Percentiles rank a stretch among this genome's conserved stretches.
Conservation (phyloP, 64 coral and sea anemone genomes). For the Montipora sp. region DNA sequence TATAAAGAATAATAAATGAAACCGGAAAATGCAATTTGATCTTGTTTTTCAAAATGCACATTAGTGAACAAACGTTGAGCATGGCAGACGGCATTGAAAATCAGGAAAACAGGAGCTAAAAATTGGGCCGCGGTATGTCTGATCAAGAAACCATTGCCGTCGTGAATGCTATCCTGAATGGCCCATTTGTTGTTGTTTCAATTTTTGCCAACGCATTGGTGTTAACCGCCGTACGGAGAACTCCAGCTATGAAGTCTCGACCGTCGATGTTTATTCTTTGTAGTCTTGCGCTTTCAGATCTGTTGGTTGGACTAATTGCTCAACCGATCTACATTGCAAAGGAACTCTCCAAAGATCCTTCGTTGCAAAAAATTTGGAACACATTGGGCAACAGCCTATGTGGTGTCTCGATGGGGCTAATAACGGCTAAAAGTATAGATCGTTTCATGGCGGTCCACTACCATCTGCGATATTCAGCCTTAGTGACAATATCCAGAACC, state of each 20-base stretch:
- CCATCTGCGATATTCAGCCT: constrained; percentile 36
- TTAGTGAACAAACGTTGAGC: too few species aligned
- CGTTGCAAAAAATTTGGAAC: neutral
- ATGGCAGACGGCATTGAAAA: too few species aligned
- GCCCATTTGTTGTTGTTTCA: neutral
- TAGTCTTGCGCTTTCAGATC: constrained; percentile 41
- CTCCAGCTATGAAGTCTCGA: neutral
- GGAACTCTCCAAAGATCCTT: neutral
- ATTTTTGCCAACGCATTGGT: constrained; percentile 32
- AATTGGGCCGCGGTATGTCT: neutral
- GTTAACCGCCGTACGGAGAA: neutral
- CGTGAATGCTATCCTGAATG: neutral
- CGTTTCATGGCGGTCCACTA: constrained; percentile 46
- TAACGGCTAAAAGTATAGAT: constrained; percentile 48
- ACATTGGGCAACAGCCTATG: neutral
- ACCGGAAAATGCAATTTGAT: too few species aligned
- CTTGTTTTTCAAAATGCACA: too few species aligned
- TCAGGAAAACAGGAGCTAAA: too few species aligned
- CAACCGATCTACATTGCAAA: constrained; percentile 25
- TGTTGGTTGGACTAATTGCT: constrained; percentile 10
- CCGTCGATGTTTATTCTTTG: constrained; percentile 10
- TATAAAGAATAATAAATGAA: too few species aligned
- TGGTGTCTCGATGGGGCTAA: neutral
- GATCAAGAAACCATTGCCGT: neutral
- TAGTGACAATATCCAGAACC: constrained; percentile 29